Evolutionary conservation across 1,140 invertebrate species (phyloP), one percentile per base, ranked within the genome.

Genomic region (Drosophila elegans): DNA sequence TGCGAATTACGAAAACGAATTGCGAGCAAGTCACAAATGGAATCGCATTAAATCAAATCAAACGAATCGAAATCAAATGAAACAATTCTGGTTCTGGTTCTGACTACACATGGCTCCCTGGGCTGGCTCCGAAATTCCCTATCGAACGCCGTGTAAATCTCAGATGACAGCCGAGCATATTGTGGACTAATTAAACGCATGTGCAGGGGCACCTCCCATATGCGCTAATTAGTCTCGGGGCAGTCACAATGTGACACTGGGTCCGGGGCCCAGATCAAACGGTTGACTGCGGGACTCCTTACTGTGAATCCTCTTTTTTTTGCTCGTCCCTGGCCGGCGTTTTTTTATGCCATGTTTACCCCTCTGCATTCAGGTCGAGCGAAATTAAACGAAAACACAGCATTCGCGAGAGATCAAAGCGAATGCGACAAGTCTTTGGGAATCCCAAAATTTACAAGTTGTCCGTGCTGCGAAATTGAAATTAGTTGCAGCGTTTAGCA

Each of bases 101-200:
- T 21, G 16, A 1, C 16, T 21, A 25, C 44, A 48, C 51, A 25
- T 67, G 48, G 45, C 45, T 68, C 59, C 45, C 38, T 9, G 13
- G 5, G 34, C 48, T 48, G 45, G 32, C 11, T 51, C 13, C 11
- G 9, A 29, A 42, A 45, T 29, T 52, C 39, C 61, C 61, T 29
- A 29, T 32, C 56, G 57, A 52, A 54, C 27, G 32, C 39, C 21
- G 16, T 60, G 54, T 49, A 72, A 73, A 67, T 76, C 73, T 73
- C 75, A 51, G 61, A 36, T 75, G 73, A 75, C 73, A 75, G 54
- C 32, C 44, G 55, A 77, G 74, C 73, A 76, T 68, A 76, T 77
- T 77, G 74, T 41, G 57, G 44, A 46, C 79, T 88, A 86, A 86
- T 86, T 88, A 88, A 83, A 79, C 72, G 83, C 82, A 86, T 83